A percentile compares a stretch with the other conserved stretches of the same genome.
phyloP scores from a whole-genome alignment of 1,140 invertebrate genomes.

The Pogonomyrmex californicus region DNA sequence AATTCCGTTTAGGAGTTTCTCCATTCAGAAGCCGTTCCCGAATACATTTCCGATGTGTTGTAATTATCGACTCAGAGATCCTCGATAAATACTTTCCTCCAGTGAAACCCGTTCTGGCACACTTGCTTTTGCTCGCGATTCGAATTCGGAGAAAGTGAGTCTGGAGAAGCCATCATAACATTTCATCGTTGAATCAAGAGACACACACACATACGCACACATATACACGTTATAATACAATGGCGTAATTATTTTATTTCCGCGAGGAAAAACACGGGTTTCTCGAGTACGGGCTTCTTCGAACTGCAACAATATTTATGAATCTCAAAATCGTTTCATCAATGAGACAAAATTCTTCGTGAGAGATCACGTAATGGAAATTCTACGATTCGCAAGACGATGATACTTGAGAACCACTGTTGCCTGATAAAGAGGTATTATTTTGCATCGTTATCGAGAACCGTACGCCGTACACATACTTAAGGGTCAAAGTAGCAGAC shows the following conservation, averaged over 20 bases:
- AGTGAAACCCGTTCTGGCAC: constrained; percentile 4
- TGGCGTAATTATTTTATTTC: background rate
- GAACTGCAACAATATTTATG: constrained; percentile 18
- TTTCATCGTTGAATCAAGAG: constrained; percentile 15
- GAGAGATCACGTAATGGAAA: background rate
- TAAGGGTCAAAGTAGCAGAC: constrained; percentile 73
- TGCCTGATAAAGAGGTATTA: constrained; percentile 73
- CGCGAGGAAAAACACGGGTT: background rate
- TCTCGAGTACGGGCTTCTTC: background rate
- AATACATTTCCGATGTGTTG: background rate
- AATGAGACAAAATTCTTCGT: background rate
- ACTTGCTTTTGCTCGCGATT: constrained; percentile 25
- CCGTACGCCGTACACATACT: constrained; percentile 38
- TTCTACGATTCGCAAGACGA: background rate
- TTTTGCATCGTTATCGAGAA: constrained; percentile 74
- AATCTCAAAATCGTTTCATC: background rate
- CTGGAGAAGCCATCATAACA: background rate
- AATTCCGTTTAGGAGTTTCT: background rate
- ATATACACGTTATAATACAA: background rate
- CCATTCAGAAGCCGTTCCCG: background rate
- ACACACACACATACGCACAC: background rate
- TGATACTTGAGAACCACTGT: constrained; percentile 56
- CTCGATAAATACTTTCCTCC: constrained; percentile 8
- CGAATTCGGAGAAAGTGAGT: constrained; percentile 49
- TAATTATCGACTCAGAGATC: background rate